These are phyloP conservation scores for Schizaphis graminum DNA, from an alignment of 2,888 invertebrate genomes.

Conservation along the genomic window DNA sequence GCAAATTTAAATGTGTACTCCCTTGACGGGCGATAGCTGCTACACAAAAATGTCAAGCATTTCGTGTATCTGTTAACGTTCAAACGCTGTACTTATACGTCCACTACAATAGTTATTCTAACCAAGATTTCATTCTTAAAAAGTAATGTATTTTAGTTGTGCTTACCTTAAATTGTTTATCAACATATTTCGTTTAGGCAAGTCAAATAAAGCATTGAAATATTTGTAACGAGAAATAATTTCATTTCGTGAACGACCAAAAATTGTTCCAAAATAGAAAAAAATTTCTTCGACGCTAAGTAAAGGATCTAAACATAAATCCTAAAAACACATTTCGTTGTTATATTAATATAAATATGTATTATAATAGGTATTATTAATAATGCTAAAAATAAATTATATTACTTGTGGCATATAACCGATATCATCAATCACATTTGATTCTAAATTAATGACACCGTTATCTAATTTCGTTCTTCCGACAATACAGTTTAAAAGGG, in stretches of 20 bases:
- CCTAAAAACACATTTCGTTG: conserved; percentile 42
- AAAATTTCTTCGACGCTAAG: conserved; percentile 87
- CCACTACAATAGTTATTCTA: not conserved
- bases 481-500: conserved; percentile 73
- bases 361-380: not conserved
- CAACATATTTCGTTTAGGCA: conserved; percentile 51
- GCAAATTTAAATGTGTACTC: not conserved
- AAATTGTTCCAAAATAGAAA: conserved; percentile 88
- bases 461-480: conserved; percentile 72
- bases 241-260: conserved; percentile 77
- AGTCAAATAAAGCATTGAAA: conserved; percentile 53
- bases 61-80: not conserved
- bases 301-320: conserved; percentile 66
- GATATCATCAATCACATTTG: conserved; percentile 71
- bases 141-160: not conserved
- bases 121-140: not conserved
- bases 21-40: not conserved
- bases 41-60: not conserved
- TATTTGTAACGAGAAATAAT: conserved; percentile 73
- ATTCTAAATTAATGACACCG: conserved; percentile 72
- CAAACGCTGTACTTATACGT: not conserved
- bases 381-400: conserved; percentile 24
- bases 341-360: not conserved
- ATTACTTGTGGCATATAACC: conserved; percentile 76
- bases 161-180: conserved; percentile 59